Evolutionary conservation across 2,888 invertebrate species (phyloP), one percentile per base, ranked within the genome.

Genomic region (Metalampra italica): DNA sequence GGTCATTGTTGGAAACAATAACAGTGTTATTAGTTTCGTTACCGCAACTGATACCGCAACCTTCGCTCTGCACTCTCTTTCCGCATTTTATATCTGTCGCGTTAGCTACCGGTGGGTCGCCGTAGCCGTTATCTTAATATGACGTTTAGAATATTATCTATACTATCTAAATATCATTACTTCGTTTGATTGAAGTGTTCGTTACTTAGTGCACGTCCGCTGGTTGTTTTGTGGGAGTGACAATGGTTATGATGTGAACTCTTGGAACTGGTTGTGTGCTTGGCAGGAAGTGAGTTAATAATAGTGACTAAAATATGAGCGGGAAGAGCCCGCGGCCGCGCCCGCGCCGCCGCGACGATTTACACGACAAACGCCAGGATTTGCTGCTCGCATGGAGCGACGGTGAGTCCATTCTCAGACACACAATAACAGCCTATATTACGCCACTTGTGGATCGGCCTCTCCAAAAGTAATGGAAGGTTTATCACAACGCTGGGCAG

Each of bases 351-450:
- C 81, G 82, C 49, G 82, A 85, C 71, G 85, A 82, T 51, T 66
- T 78, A 56, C 75, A 75, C 54, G 84, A 85, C 52, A 82, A 78
- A 55, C 75, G 72, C 37, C 85, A 85, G 69, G 87, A 88, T 57
- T 66, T 88, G 61, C 77, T 88, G 45, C 71, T 81, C 46, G 75
- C 81, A 54, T 89, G 89, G 88, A 82, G 74, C 51, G 74, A 86
- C 64, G 89, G 88, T 88, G 71, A 88, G 88, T 72, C 50, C 39
- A 12, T 9, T 8, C n/a, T n/a, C 29, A 4, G 7, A 9, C 37
- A 12, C 46, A 34, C 34, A 22, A 22, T 5, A 22, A 22, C 22
- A 22, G 5, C 22, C 22, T 22, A 22, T 22, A 22, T n/a, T n/a
- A 22, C 3, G 2, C 22, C 22, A 22, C 22, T 22, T 22, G 3